A percentile compares a stretch with the other conserved stretches of the same genome.
These are phyloP conservation scores for Drosophila rubida DNA, from an alignment of 2,888 invertebrate genomes.

Conservation along the genomic window DNA sequence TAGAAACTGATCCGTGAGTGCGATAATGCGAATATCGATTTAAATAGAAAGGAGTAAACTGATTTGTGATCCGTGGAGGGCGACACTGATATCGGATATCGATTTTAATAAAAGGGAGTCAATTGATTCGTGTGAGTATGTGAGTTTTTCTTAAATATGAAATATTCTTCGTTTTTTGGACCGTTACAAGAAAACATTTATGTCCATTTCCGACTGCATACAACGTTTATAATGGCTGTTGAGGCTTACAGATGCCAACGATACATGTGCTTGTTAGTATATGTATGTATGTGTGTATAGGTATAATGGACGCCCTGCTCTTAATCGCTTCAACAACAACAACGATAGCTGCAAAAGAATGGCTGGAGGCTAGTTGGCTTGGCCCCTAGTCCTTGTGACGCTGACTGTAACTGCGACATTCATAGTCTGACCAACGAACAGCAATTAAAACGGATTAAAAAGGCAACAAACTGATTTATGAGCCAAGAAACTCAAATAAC, in stretches of 20 bases:
- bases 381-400: slow-evolving; percentile 64
- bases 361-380: slow-evolving; percentile 16
- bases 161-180: slow-evolving; percentile 1
- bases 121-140: not conserved
- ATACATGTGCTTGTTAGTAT: slow-evolving; percentile 19
- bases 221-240: slow-evolving; percentile 73
- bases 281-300: slow-evolving; percentile 32
- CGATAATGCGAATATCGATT: slow-evolving; percentile 10
- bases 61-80: not conserved
- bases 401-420: slow-evolving; percentile 75
- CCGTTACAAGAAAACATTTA: slow-evolving; percentile 47
- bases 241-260: slow-evolving; percentile 56
- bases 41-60: not conserved
- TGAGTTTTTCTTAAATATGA: slow-evolving; percentile 14
- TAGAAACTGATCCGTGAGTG: not conserved
- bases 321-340: slow-evolving; percentile 73
- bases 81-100: slow-evolving; percentile 8
- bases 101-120: not conserved
- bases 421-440: slow-evolving; percentile 79
- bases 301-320: slow-evolving; percentile 59
- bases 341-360: slow-evolving; percentile 13
- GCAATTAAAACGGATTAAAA: slow-evolving; percentile 81
- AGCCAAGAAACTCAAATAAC: slow-evolving; percentile 82
- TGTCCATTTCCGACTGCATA: slow-evolving; percentile 58
- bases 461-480: slow-evolving; percentile 83